Evolutionary conservation across 2,888 invertebrate genomes (phyloP).

Genomic region (Andrena dorsata): DNA sequence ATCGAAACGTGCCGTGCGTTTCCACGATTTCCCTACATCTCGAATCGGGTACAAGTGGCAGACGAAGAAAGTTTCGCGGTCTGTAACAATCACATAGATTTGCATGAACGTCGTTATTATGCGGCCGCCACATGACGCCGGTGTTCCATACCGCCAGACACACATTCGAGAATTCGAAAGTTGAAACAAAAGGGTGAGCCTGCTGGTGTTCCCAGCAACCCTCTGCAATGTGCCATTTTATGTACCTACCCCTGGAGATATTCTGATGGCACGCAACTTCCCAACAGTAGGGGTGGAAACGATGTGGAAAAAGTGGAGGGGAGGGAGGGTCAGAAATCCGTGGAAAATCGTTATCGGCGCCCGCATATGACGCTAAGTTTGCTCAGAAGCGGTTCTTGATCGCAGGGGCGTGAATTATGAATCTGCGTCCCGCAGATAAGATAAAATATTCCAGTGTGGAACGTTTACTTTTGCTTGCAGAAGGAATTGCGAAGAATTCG

Average conservation of each 20-base stretch:
- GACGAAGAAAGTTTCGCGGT: conserved; percentile 15
- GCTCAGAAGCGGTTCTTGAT: conserved; percentile 15
- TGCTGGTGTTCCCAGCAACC: not conserved
- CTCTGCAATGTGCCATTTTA: conserved; percentile 41
- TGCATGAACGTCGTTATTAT: conserved; percentile 26
- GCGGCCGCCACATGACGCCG: not conserved
- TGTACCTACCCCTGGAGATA: conserved; percentile 51
- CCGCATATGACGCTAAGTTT: conserved; percentile 41
- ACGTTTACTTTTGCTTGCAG: not conserved
- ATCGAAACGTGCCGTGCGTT: not conserved
- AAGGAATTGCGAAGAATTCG: not conserved
- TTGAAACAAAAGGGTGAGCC: conserved; percentile 4
- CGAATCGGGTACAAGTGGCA: not conserved
- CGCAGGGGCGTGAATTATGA: conserved; percentile 11
- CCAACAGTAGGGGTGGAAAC: conserved; percentile 5
- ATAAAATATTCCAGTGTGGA: not conserved
- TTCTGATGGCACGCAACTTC: not conserved
- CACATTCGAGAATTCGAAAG: conserved; percentile 11
- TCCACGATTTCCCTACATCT: not conserved
- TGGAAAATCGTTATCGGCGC: conserved; percentile 55
- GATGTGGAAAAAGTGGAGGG: not conserved
- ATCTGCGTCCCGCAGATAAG: conserved; percentile 11
- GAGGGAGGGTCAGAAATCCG: not conserved
- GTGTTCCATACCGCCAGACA: not conserved
- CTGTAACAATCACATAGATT: conserved; percentile 19